Evolutionary conservation across 2,113 vertebrate species (phyloP).

Genomic region (Hemibates koningsi): DNA sequence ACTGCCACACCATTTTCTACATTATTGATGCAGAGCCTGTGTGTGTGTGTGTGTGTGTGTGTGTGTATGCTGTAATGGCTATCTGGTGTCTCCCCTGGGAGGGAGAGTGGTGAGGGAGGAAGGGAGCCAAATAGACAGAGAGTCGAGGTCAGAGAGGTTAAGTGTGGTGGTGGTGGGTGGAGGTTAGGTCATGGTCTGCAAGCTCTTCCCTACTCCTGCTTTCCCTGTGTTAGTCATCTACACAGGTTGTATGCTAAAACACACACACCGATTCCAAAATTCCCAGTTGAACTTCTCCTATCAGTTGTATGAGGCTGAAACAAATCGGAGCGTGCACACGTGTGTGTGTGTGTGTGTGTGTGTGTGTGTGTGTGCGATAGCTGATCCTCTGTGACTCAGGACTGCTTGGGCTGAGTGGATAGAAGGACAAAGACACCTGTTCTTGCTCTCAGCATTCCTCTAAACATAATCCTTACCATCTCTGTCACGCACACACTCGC

Average conservation of each 20-base stretch:
- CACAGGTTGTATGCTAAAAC: background rate
- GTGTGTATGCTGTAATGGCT: constrained; percentile 64
- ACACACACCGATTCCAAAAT: constrained; percentile 15
- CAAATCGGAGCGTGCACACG: background rate
- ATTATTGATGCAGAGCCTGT: constrained; percentile 70
- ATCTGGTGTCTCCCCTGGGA: constrained; percentile 71
- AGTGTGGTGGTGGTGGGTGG: constrained; percentile 56
- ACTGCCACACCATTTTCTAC: constrained; percentile 55
- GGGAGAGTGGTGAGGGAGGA: constrained; percentile 5
- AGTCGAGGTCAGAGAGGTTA: constrained; percentile 73
- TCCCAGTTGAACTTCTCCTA: background rate
- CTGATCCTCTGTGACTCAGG: constrained; percentile 43
- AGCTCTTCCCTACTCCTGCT: constrained; percentile 2
- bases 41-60: background rate
- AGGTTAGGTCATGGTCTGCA: constrained; percentile 49
- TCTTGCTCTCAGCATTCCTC: constrained; percentile 61
- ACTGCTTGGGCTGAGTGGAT: constrained; percentile 26
- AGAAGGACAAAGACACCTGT: constrained; percentile 63
- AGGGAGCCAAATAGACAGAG: constrained; percentile 44
- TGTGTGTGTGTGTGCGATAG: constrained; percentile 2
- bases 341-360: background rate
- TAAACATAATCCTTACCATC: constrained; percentile 42
- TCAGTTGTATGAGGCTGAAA: constrained; percentile 4
- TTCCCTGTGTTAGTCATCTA: constrained; percentile 1
- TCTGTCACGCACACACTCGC: background rate